Evolutionary conservation across 2,797 vertebrate genomes (phyloP).

Genomic region (Linurgus olivaceus): DNA sequence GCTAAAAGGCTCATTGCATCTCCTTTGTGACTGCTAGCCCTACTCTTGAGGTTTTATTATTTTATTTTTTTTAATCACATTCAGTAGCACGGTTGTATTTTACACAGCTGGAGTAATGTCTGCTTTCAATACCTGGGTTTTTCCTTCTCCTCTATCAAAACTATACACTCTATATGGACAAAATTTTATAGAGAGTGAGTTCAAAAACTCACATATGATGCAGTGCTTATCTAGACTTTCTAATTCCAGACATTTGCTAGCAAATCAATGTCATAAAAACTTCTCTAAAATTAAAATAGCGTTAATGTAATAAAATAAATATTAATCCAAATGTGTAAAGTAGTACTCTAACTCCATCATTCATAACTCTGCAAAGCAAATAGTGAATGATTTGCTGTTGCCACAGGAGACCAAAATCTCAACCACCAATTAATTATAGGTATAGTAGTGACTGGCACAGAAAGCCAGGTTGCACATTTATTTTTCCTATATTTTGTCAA

Average conservation of each 20-base stretch:
- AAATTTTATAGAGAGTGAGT: not conserved
- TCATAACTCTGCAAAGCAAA: slow-evolving; percentile 22
- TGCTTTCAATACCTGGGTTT: not conserved
- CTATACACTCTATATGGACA: rapidly evolving
- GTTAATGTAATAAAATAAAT: not conserved
- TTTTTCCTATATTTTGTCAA: slow-evolving; percentile 31
- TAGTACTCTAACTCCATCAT: not conserved
- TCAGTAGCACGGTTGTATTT: not conserved
- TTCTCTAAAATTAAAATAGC: not conserved
- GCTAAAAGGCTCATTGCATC: not conserved
- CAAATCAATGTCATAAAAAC: not conserved
- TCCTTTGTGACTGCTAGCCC: not conserved
- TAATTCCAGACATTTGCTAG: not conserved
- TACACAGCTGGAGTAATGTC: not conserved
- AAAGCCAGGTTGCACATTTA: not conserved
- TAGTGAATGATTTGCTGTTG: slow-evolving; percentile 1
- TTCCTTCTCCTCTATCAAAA: not conserved
- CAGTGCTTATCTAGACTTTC: not conserved
- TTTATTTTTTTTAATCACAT: not conserved
- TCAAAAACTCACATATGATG: not conserved
- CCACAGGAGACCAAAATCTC: slow-evolving; percentile 1
- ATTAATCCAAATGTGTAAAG: not conserved
- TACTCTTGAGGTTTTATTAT: not conserved
- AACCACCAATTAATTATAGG: not conserved
- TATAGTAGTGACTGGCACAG: not conserved